Evolutionary conservation across 2,797 vertebrate species (phyloP), one percentile per base, ranked within the genome.

Genomic region (Rhabdomys pumilio): DNA sequence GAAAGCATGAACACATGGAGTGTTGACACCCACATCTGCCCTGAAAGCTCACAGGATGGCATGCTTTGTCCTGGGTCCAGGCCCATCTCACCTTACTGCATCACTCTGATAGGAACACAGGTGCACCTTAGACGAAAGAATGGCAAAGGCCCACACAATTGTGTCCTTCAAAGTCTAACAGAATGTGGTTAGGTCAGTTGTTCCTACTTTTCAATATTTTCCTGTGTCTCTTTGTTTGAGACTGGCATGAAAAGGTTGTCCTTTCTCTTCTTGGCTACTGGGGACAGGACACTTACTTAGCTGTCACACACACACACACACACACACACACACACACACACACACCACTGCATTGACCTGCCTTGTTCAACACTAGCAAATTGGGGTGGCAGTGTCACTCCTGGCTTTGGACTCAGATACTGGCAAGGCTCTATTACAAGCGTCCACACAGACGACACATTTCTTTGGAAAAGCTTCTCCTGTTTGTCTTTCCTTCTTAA

Each of bases 71-170:
- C 84, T 38, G 34, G 41, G 65, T 13, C 6, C 22, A 3, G 15
- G 4, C 12, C 57, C 4, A 6, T 20, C 38, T 75, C 29, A 6
- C 19, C 53, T 73, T 17, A 34, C 29, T 34, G 1, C 13, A 4
- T 61, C 4, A 11, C 26, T 47, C 34, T 34, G n/a, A 89, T 44
- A 41, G 69, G 15, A 57, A 55, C 38, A 55, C 38, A 57, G 11
- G 53, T 41, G 4, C 26, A 31, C 24, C 67, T 15, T 41, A 67
- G 41, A 11, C 34, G 3, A 13, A 61, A 34, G 13, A 41, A 4
- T 19, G 19, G 6, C 22, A 11, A 2, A 9, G 6, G 13, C 2
- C 1, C 31, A 22, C 0, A 14, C 0, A 65, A 69, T 10, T 2
- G 6, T 34, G 1, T 24, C 20, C 12, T 50, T 50, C 44, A 75